Conservation (phyloP, 1,140 invertebrate species). For the Hylyphantes graminicola region DNA sequence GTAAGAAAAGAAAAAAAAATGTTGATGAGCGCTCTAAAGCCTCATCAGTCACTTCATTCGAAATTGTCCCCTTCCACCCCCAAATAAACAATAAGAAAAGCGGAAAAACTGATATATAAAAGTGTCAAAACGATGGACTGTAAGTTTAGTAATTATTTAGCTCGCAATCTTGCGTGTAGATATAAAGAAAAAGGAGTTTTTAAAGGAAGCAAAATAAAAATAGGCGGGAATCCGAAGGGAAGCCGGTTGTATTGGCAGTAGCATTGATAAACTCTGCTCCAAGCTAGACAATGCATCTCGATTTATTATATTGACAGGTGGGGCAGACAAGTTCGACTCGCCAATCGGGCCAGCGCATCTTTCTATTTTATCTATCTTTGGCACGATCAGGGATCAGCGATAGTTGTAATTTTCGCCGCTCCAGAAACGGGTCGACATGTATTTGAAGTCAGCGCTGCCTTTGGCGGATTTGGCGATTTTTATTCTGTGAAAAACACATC, state of each 20-base stretch:
- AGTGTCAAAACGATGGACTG: slow-evolving; percentile 54
- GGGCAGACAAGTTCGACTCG: slow-evolving; percentile 55
- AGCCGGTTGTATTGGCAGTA: slow-evolving; percentile 56
- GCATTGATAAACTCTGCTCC: slow-evolving; percentile 57
- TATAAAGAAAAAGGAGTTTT: slow-evolving; percentile 31
- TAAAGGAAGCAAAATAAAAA: slow-evolving; percentile 9
- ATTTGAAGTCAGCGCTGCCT: background rate
- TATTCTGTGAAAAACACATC: too few relatives aligned
- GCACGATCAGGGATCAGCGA: slow-evolving; percentile 58
- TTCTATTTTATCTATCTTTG: slow-evolving; percentile 59
- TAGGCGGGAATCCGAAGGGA: slow-evolving; percentile 22
- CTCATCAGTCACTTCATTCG: slow-evolving; percentile 47
- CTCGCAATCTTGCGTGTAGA: slow-evolving; percentile 53
- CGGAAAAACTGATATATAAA: slow-evolving; percentile 12
- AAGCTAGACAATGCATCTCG: slow-evolving; percentile 59
- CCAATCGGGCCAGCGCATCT: slow-evolving; percentile 57
- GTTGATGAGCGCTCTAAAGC: slow-evolving; percentile 48
- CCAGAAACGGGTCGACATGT: background rate
- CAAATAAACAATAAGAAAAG: slow-evolving; percentile 17
- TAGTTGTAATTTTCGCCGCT: slow-evolving; percentile 58
- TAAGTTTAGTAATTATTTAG: slow-evolving; percentile 58
- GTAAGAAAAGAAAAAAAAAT: background rate
- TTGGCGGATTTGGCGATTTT: slow-evolving; percentile 15
- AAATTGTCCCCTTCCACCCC: slow-evolving; percentile 14
- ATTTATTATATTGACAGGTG: slow-evolving; percentile 61